Conservation (phyloP, 2,113 vertebrate species). For the Urocolius indicus region DNA sequence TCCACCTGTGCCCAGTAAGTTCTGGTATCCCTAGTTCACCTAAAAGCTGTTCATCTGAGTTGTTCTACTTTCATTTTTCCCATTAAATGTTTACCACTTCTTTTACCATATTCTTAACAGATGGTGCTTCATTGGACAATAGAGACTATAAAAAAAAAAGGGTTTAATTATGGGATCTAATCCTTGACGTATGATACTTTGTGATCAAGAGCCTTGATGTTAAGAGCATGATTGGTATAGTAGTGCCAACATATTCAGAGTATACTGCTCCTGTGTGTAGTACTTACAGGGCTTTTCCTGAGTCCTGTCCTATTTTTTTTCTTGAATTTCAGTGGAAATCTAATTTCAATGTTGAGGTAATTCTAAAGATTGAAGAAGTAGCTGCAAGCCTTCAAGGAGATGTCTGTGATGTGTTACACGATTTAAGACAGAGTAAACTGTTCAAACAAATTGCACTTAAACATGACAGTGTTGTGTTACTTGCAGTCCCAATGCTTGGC, state of each 20-base stretch:
- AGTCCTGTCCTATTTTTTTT: not conserved
- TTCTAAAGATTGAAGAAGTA: not conserved
- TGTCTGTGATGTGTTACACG: not conserved
- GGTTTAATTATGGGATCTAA: not conserved
- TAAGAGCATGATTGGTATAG: not conserved
- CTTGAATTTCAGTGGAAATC: not conserved
- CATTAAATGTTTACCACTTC: accelerated
- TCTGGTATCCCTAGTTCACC: not conserved
- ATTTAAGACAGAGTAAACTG: not conserved
- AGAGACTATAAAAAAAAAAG: not conserved
- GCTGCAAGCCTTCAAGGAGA: not conserved
- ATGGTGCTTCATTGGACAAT: not conserved
- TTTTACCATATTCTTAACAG: not conserved
- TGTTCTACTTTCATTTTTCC: not conserved
- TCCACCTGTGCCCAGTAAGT: not conserved
- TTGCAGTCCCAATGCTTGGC: not conserved
- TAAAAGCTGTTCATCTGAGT: not conserved
- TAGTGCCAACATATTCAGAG: not conserved
- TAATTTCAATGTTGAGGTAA: not conserved
- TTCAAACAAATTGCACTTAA: not conserved
- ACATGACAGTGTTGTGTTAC: not conserved
- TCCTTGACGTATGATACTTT: not conserved
- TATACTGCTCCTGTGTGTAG: not conserved
- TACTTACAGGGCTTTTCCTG: not conserved
- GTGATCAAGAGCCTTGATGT: not conserved